These are phyloP conservation scores for Omphaloscelis lunosa DNA, from an alignment of 2,888 invertebrate species.

Conservation along the genomic window DNA sequence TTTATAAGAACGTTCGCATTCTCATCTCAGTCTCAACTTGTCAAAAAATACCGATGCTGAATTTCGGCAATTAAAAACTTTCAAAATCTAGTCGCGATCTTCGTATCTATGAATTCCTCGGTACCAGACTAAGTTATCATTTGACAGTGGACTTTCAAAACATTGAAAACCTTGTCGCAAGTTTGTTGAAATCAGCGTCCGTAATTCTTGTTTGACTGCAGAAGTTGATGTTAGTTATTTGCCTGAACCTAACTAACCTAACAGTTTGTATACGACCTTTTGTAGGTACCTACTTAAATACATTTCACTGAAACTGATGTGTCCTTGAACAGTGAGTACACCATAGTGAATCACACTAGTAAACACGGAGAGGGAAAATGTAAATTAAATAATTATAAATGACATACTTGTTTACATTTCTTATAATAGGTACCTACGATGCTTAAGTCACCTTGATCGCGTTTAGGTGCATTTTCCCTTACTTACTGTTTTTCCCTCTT, in stretches of 20 bases:
- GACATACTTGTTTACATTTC: slow-evolving; percentile 28
- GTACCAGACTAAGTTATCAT: background rate
- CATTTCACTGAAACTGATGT: slow-evolving; percentile 3
- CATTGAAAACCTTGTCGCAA: background rate
- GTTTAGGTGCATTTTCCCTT: slow-evolving; percentile 24
- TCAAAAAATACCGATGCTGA: background rate
- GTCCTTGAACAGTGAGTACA: slow-evolving; percentile 10
- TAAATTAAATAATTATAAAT: slow-evolving; percentile 6
- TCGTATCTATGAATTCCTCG: background rate
- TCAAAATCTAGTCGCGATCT: background rate
- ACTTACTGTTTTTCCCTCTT: background rate
- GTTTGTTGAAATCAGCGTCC: background rate
- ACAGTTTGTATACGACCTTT: background rate
- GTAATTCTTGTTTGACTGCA: background rate
- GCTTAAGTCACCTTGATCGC: background rate
- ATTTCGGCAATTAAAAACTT: background rate
- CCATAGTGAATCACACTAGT: slow-evolving; percentile 13
- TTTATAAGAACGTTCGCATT: background rate
- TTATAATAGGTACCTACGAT: slow-evolving; percentile 28
- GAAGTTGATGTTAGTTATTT: background rate
- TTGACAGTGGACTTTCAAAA: background rate
- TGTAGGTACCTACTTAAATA: background rate
- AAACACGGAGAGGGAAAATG: slow-evolving; percentile 29
- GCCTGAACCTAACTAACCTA: background rate
- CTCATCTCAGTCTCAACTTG: background rate